A percentile compares a stretch with the other conserved stretches of the same genome.
Evolutionary conservation across 92 coral and sea anemone genomes (phyloP).

Genomic region (Blastomussa wellsi): DNA sequence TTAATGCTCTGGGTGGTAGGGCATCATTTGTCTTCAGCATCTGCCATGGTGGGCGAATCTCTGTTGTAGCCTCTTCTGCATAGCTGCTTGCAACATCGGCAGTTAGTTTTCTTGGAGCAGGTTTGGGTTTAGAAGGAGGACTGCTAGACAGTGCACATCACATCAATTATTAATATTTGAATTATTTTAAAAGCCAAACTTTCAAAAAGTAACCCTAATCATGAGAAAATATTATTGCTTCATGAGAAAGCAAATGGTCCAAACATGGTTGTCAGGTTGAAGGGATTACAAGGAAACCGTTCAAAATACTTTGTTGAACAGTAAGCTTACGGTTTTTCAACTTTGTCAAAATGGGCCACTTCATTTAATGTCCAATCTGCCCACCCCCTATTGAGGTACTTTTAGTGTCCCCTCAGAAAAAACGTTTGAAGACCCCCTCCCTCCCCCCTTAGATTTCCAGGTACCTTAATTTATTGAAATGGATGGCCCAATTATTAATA

Average conservation of each 20-base stretch:
- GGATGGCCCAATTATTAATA: too few relatives aligned
- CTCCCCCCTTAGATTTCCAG: too few relatives aligned
- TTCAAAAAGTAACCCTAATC: background rate
- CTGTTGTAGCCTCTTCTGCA: conserved; percentile 58
- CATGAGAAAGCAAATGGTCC: background rate
- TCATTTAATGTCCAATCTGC: too few relatives aligned
- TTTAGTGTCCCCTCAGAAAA: too few relatives aligned
- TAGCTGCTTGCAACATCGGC: conserved; percentile 70
- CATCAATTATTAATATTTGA: too few relatives aligned
- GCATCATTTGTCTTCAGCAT: conserved; percentile 84
- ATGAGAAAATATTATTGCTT: background rate
- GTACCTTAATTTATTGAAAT: too few relatives aligned
- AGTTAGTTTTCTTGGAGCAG: conserved; percentile 34
- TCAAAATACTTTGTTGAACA: background rate
- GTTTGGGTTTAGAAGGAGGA: conserved; percentile 28
- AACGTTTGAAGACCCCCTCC: too few relatives aligned
- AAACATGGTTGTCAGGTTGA: too few relatives aligned
- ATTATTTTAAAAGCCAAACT: background rate
- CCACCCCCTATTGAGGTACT: too few relatives aligned
- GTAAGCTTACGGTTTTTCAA: background rate
- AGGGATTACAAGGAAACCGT: background rate
- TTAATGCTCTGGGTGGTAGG: conserved; percentile 86
- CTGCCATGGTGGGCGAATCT: conserved; percentile 86
- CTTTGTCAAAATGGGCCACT: background rate
- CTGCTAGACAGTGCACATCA: background rate